Percentiles rank a stretch among this genome's conserved stretches.
phyloP scores from a whole-genome alignment of 2,113 vertebrate genomes.

The Hippocampus mohnikei region DNA sequence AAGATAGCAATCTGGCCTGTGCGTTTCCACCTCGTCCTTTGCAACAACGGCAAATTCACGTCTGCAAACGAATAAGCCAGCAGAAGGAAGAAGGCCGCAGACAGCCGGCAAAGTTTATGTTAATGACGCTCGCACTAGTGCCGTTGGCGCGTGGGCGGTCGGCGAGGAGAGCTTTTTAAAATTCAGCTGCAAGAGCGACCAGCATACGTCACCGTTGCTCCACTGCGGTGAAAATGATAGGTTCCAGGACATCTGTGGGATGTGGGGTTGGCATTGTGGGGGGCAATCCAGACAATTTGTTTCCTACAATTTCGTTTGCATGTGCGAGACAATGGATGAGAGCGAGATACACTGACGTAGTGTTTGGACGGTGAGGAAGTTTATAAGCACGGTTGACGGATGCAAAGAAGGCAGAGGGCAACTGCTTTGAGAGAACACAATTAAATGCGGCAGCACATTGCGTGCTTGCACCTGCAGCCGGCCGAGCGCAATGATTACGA shows the following conservation, averaged over 20 bases:
- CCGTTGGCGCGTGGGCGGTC: slow-evolving; percentile 68
- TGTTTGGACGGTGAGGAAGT: slow-evolving; percentile 12
- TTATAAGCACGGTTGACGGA: slow-evolving; percentile 34
- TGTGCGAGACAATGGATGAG: slow-evolving; percentile 21
- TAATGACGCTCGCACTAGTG: slow-evolving; percentile 72
- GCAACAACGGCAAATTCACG: slow-evolving; percentile 11
- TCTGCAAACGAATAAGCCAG: slow-evolving; percentile 34
- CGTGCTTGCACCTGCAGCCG: slow-evolving; percentile 11
- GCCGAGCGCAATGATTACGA: slow-evolving; percentile 9
- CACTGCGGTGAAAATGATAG: slow-evolving; percentile 79
- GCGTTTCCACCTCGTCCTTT: slow-evolving; percentile 2
- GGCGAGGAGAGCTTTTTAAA: slow-evolving; percentile 69
- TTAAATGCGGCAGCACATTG: not conserved
- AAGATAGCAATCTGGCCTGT: slow-evolving; percentile 18
- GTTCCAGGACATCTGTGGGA: slow-evolving; percentile 72
- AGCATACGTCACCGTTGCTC: slow-evolving; percentile 72
- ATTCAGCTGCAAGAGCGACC: slow-evolving; percentile 75
- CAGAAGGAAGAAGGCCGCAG: slow-evolving; percentile 42
- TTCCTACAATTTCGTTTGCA: slow-evolving; percentile 53
- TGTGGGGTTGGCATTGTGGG: slow-evolving; percentile 10
- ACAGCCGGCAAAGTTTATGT: slow-evolving; percentile 63
- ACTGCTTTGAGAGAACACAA: slow-evolving; percentile 17
- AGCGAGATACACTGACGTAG: slow-evolving; percentile 16
- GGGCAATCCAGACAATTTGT: slow-evolving; percentile 65
- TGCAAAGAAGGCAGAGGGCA: slow-evolving; percentile 6